Conservation (phyloP, 2,797 vertebrate species). For the Myotis myotis region DNA sequence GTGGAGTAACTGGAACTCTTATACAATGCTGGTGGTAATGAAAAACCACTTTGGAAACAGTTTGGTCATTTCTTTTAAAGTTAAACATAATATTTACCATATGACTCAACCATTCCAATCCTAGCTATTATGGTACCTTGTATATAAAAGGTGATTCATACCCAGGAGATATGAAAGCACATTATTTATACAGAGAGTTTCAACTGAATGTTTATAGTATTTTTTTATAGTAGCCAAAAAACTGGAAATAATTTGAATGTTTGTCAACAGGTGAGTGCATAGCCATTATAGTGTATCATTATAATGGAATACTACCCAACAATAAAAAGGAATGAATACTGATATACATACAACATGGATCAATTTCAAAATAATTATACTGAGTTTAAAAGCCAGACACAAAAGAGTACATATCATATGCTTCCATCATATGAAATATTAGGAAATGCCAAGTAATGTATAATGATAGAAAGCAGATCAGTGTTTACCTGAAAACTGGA, state of each 20-base stretch:
- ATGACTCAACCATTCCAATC: not conserved
- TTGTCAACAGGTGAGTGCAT: not conserved
- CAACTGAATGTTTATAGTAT: not conserved
- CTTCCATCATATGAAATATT: not conserved
- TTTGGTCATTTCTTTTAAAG: not conserved
- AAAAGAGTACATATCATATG: not conserved
- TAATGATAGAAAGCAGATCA: not conserved
- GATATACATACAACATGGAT: not conserved
- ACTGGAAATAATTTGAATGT: not conserved
- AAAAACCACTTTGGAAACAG: conserved; percentile 1
- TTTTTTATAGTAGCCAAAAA: not conserved
- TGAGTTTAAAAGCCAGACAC: not conserved
- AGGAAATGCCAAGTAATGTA: not conserved
- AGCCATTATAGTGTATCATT: not conserved
- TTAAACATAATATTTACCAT: not conserved
- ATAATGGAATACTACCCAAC: not conserved
- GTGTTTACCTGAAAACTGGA: not conserved
- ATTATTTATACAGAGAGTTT: not conserved
- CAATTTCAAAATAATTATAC: not conserved
- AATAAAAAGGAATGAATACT: not conserved
- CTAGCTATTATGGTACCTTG: not conserved
- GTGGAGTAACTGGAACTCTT: not conserved
- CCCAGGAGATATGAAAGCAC: not conserved
- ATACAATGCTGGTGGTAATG: not conserved
- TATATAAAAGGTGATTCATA: not conserved